These are phyloP conservation scores for Hoplostethus atlanticus DNA, from an alignment of 2,797 vertebrate species.

Conservation along the genomic window DNA sequence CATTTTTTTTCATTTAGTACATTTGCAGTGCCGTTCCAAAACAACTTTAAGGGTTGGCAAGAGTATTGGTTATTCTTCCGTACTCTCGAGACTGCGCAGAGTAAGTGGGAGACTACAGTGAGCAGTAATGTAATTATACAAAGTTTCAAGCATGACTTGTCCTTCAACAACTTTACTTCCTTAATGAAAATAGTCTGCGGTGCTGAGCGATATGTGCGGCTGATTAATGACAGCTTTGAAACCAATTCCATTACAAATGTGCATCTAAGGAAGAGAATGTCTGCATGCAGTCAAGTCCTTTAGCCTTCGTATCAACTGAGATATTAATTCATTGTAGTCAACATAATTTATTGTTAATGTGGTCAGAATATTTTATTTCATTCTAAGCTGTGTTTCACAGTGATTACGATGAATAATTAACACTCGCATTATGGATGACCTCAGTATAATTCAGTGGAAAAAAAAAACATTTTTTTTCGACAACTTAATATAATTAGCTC, in stretches of 20 bases:
- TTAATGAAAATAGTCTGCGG: conserved; percentile 47
- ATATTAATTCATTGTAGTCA: conserved; percentile 44
- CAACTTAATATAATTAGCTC: conserved; percentile 50
- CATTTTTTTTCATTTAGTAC: conserved; percentile 11
- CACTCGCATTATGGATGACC: conserved; percentile 27
- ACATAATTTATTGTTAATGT: conserved; percentile 46
- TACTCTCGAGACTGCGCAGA: conserved; percentile 9
- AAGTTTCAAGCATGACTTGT: conserved; percentile 43
- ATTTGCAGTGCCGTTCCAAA: conserved; percentile 4
- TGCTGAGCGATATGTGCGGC: conserved; percentile 36
- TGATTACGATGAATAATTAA: conserved; percentile 61
- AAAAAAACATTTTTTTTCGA: conserved; percentile 34
- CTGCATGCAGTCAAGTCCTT: conserved; percentile 22
- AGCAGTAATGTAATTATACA: conserved; percentile 50
- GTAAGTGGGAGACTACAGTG: conserved; percentile 24
- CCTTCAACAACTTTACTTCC: conserved; percentile 34
- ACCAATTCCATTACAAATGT: conserved; percentile 47
- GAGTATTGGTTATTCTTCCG: background rate
- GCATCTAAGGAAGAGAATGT: conserved; percentile 28
- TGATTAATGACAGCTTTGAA: conserved; percentile 61
- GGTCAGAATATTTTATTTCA: conserved; percentile 27
- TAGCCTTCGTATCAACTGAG: conserved; percentile 16
- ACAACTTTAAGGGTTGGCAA: conserved; percentile 13
- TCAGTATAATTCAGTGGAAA: conserved; percentile 35
- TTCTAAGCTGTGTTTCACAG: conserved; percentile 44